Evolutionary conservation across 1,140 invertebrate species (phyloP), one percentile per base, ranked within the genome.

Genomic region (Dinoponera quadriceps): DNA sequence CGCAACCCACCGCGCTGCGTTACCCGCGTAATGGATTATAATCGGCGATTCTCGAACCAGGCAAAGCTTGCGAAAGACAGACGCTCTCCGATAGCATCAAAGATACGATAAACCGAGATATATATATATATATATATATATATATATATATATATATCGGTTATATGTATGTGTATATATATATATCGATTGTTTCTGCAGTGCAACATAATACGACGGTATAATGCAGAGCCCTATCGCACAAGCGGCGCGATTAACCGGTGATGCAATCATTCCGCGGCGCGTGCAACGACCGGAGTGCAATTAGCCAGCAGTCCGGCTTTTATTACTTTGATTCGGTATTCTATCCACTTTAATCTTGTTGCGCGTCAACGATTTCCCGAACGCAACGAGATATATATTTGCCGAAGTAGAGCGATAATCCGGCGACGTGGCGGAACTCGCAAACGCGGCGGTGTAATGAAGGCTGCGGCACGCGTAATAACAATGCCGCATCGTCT

Each of bases 331-430:
- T 69, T 68, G 54, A 80, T 57, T 59, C 44, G 44, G 44, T 63
- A 54, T 33, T 51, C 65, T 27, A 80, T 80, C 75, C 65, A 25
- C 54, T 71, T 80, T 80, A 80, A 71, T 80, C 65, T 33, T 25
- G 33, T 80, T 27, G 65, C 75, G 51, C 75, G 38, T 80, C 75
- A 69, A 69, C 75, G 65, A 71, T 59, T 51, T 20, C 27, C 51
- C 33, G 7, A 80, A 80, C 16, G 33, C 75, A 57, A 80, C 22
- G 65, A 80, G 51, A 55, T 80, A 71, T 80, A 55, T 80, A 71
- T 80, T 80, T 48, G 25, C n/a, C 75, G 38, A 29, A 48, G 54
- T 48, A 65, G 14, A 69, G 51, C 65, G 57, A 71, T 80, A 71
- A 80, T 71, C 33, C 51, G 38, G 11, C 25, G 51, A 48, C 22